Base-by-base conservation (phyloP, 1,140 invertebrate species). In the Heterodera schachtii region DNA sequence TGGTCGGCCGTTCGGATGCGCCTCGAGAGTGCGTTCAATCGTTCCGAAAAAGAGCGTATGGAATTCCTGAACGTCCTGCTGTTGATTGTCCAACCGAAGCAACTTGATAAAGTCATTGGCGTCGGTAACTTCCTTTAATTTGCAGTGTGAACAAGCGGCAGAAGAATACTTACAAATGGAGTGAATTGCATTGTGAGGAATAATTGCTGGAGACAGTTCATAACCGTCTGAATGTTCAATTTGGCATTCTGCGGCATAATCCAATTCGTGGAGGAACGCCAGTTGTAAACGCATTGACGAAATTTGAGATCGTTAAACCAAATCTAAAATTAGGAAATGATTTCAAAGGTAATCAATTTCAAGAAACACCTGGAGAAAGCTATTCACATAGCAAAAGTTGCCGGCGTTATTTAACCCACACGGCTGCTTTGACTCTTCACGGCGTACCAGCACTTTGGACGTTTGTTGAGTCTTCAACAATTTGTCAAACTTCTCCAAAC, bases 31-130 rank as follows among this genome's bases (percentile, higher is more conserved):
- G 19, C 84, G 75, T 8, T 89, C 86, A n/a, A 89, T 78, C 3
- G 84, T 82, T 44, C 83, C 82, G 81, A 89, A 90, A 69, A 89
- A 87, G 9, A 87, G 79, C 41, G 83, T 77, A 3, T 84, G 86
- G 74, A 89, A 89, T 64, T 90, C 87, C 44, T 89, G 85, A 8
- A 89, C 89, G 79, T 88, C 88, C n/a, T 90, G 88, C 74, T 88
- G 88, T 60, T 87, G 80, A 73, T 89, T 83, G 44, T 84, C 80
- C n/a, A 90, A 69, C 1, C 81, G 78, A 6, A 88, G 73, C 3
- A 88, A 64, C 31, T 87, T 69, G 5, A 71, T 84, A 11, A 88
- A 78, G 57, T 88, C 83, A 9, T 74, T 52, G 5, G 86, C 87
- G 41, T 80, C 67, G 2, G 86, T 85, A 5, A 75, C 52, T 73